Evolutionary conservation across 64 coral and sea anemone genomes (phyloP), one percentile per base, ranked within the genome.

Genomic region (Orbicella faveolata): DNA sequence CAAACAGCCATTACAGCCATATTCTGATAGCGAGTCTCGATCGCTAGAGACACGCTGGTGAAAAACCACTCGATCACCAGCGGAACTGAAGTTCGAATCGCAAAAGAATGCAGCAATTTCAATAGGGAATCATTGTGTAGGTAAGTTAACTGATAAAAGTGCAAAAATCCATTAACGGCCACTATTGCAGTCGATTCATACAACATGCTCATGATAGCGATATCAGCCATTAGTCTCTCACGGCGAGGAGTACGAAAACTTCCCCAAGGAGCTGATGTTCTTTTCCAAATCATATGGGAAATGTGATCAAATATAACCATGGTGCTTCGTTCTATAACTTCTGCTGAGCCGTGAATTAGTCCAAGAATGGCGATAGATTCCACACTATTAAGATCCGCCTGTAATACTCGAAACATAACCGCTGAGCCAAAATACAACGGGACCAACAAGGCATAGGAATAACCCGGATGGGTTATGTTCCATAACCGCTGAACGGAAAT

Each of bases 161-260:
- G 65, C 7, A 68, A 68, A 68, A 68, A 68, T 25, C 65, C 65
- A 68, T 68, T 68, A 21, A 68, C 65, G 23, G 65, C 18, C 19
- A 68, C 65, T 23, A 68, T 25, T n/a, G 65, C 65, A 68, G 65
- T 68, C 25, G 65, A 68, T 68, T 68, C 65, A 25, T 19, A 68
- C 19, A 68, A 25, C 65, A 68, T 68, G 65, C 65, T 25, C 65
- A 68, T 68, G 21, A 68, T 68, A 68, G 18, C 23, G 18, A 68
- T 68, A 68, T 68, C 65, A 68, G 65, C 65, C 65, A 19, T 68
- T 68, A 68, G 23, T 68, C 65, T 68, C 65, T 68, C 65, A 68
- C 65, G 65, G 65, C 65, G 65, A 25, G 65, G 65, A 68, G 65
- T 68, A 9, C 65, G 65, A 68, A 68, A 68, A 68, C 65, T 68